Percentiles rank a stretch among this genome's conserved stretches.
These are phyloP conservation scores for Callaeas wilsoni DNA, from an alignment of 2,113 vertebrate genomes.

Conservation along the genomic window DNA sequence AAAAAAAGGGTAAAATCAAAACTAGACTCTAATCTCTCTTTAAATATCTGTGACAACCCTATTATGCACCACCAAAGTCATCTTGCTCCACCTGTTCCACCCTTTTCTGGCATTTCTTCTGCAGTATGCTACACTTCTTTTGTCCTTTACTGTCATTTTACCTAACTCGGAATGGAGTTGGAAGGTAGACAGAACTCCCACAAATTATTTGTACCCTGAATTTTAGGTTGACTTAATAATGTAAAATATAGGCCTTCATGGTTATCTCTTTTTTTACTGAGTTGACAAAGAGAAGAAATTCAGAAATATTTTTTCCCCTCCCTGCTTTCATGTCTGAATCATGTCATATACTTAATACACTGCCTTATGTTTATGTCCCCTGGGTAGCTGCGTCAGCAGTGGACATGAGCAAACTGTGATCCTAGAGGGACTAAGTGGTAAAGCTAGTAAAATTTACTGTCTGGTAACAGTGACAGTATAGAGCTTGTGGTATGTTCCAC, in stretches of 20 bases:
- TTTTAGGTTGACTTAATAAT: neutral
- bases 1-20: neutral
- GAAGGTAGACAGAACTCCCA: neutral
- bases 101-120: neutral
- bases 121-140: neutral
- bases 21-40: neutral
- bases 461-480: neutral
- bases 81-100: neutral
- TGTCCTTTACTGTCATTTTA: neutral
- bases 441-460: neutral
- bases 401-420: neutral
- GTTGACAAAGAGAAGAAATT: neutral
- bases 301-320: neutral
- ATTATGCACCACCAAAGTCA: neutral
- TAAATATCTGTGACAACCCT: neutral
- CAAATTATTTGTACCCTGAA: neutral
- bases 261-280: neutral
- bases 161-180: neutral
- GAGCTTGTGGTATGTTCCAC: neutral
- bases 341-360: neutral
- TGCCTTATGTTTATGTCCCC: neutral
- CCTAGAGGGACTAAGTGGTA: neutral
- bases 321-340: neutral
- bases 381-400: neutral
- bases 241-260: neutral